phyloP scores from a whole-genome alignment of 2,113 vertebrate genomes.

The Catharus bicknelli region DNA sequence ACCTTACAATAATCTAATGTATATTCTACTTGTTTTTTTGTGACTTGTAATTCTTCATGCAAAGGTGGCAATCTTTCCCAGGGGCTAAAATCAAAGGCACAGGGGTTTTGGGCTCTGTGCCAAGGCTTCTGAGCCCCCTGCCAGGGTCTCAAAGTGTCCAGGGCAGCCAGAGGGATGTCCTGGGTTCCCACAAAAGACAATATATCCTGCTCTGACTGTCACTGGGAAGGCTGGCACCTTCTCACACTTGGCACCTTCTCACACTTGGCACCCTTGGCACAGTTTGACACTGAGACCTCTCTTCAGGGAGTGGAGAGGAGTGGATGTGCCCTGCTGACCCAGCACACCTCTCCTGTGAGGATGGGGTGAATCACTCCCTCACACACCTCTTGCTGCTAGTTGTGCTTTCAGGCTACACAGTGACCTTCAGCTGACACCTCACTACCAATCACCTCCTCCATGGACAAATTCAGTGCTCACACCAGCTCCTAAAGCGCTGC shows the following conservation, averaged over 20 bases:
- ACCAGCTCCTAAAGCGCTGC: background rate
- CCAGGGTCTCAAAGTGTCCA: too few species aligned
- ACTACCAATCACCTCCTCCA: background rate
- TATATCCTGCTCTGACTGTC: background rate
- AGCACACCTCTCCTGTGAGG: background rate
- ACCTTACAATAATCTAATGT: too few species aligned
- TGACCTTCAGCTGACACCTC: background rate
- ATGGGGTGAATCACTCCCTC: background rate
- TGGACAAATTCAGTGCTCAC: background rate
- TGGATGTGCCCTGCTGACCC: background rate
- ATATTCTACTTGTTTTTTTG: too few species aligned
- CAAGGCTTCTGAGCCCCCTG: too few species aligned
- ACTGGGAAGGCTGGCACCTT: background rate
- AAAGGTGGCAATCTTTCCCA: too few species aligned
- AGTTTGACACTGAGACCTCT: background rate
- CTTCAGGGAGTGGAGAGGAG: background rate
- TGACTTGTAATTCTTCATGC: too few species aligned
- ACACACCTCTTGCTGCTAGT: too few species aligned
- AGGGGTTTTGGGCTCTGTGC: too few species aligned
- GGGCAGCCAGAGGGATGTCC: too few species aligned
- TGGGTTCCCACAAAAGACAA: too few species aligned
- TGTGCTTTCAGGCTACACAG: background rate
- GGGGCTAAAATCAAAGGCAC: too few species aligned
- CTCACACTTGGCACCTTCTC: background rate
- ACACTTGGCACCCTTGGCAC: background rate